A percentile compares a stretch with the other conserved stretches of the same genome.
Conservation (phyloP, 2,888 invertebrate species). For the Drymonia ruficornis region DNA sequence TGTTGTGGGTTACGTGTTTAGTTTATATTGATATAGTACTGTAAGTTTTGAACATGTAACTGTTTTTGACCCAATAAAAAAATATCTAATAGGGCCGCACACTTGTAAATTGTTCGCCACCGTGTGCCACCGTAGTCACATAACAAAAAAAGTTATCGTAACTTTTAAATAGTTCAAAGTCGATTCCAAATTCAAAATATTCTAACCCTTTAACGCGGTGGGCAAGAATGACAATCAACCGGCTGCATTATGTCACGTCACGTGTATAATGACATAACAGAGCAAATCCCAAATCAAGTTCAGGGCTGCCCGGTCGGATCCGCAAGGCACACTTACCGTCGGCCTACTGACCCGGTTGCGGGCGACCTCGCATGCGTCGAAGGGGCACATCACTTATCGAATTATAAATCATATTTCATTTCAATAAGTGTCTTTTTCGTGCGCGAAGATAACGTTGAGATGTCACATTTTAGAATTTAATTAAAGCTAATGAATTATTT, state of each 20-base stretch:
- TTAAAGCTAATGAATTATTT: conserved; percentile 30
- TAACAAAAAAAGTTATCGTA: too few species aligned
- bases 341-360: conserved; percentile 57
- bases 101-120: too few species aligned
- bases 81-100: too few species aligned
- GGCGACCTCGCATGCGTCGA: conserved; percentile 39
- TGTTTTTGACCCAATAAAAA: too few species aligned
- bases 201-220: not conserved
- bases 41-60: too few species aligned
- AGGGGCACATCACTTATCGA: conserved; percentile 26
- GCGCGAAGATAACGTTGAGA: conserved; percentile 26
- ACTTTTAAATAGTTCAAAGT: too few species aligned
- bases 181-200: not conserved
- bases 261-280: conserved; percentile 48
- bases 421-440: conserved; percentile 15
- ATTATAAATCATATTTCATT: conserved; percentile 25
- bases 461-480: conserved; percentile 32
- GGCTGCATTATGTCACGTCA: conserved; percentile 10
- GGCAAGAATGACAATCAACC: not conserved
- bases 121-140: too few species aligned
- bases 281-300: conserved; percentile 65
- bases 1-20: too few species aligned
- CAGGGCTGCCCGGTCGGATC: conserved; percentile 67
- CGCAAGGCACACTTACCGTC: conserved; percentile 49
- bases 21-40: too few species aligned